Evolutionary conservation across 2,113 vertebrate genomes (phyloP), one percentile per base, ranked within the genome.

Genomic region (Anoplopoma fimbria): DNA sequence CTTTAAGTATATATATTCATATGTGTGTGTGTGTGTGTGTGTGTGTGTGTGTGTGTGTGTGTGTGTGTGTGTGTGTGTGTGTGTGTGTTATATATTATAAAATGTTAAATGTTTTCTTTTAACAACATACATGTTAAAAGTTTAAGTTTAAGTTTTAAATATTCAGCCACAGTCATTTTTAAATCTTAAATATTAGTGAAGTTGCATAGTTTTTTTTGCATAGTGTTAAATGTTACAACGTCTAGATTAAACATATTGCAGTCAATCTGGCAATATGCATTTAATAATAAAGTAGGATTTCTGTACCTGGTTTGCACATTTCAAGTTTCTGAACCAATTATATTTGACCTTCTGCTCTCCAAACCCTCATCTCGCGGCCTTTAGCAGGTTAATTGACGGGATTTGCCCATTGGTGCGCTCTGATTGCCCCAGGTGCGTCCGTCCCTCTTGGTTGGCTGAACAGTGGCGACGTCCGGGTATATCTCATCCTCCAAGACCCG

Each of bases 361-460:
- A 51, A 57, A 63, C 27, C 74, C 7, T 36, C 34, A 9, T 12
- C 21, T 2, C 2, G 13, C 6, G 6, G 1, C 8, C 2, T 27
- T 14, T 1, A 34, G 9, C 47, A 25, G 12, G 75, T 79, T 91
- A 92, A 95, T 94, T 93, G 82, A 65, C 21, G 17, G 77, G 19
- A 8, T 14, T 17, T 19, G 6, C 8, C 64, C 3, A 94, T 92
- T 91, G 88, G 87, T 17, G 21, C 10, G 9, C 33, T 9, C 42
- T 82, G 76, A 91, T 92, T 90, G 75, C n/a, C 0, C 34, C 81
- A 77, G 77, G 78, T 86, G 88, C n/a, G 3, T 33, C 7, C 34
- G 47, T 81, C 42, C n/a, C 23, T 6, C 21, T 12, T 87, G 88
- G 94, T 92, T 93, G 92, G 93, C 65, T 82, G 0, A 45, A 9